These are phyloP conservation scores for Chironomus tentans DNA, from an alignment of 2,888 invertebrate genomes.

Conservation along the genomic window DNA sequence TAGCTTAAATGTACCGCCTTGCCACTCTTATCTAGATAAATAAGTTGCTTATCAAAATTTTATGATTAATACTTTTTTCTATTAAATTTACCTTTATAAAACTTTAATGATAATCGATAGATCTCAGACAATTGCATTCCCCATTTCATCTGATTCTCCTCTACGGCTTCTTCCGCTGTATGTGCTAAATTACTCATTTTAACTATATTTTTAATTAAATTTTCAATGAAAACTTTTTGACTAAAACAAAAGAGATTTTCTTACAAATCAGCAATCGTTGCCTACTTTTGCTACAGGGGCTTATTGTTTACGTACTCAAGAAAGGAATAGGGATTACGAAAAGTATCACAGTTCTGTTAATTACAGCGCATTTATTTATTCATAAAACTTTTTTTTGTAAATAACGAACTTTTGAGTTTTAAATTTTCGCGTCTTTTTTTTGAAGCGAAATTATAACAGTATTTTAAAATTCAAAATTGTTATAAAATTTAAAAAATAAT, in stretches of 20 bases:
- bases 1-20: conserved; percentile 92
- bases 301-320: neutral
- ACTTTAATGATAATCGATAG: conserved; percentile 79
- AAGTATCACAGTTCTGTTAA: too few relatives aligned
- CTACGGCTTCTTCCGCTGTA: conserved; percentile 4
- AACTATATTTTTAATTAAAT: neutral
- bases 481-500: too few relatives aligned
- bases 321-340: neutral
- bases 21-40: conserved; percentile 82
- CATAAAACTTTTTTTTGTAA: too few relatives aligned
- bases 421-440: too few relatives aligned
- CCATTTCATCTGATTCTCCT: conserved; percentile 45
- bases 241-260: neutral
- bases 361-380: too few relatives aligned
- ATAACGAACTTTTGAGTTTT: too few relatives aligned
- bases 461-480: too few relatives aligned
- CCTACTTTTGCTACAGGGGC: neutral
- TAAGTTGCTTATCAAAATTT: too few relatives aligned
- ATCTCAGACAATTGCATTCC: conserved; percentile 66
- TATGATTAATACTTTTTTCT: neutral
- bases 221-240: too few relatives aligned
- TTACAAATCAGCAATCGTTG: neutral
- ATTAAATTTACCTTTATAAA: conserved; percentile 75
- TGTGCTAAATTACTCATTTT: neutral
- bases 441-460: too few relatives aligned